Base-by-base conservation (phyloP, 2,888 invertebrate genomes). In the Lordiphosa fenestrarum region DNA sequence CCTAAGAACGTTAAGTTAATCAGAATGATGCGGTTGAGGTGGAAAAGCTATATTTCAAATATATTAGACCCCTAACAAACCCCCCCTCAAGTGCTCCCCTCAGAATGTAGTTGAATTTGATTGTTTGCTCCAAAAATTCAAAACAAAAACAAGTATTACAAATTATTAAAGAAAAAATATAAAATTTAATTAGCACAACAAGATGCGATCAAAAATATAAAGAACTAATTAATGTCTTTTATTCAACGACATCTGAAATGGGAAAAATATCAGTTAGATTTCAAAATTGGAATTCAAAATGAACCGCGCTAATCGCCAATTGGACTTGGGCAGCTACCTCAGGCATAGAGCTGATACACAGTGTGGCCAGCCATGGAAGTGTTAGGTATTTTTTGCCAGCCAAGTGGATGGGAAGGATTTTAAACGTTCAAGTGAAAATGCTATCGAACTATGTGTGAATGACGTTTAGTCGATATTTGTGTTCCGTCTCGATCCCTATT, bases 1-100 rank as follows among this genome's bases (percentile, higher is more conserved):
- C 77, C 77, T 77, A 77, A 77, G 77, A 77, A 81, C 56, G 77
- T 77, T 81, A 77, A 77, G 81, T 76, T 75, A 73, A 68, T 59
- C 38, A 50, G 15, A 6, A 15, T 19, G 33, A 44, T 33, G 44
- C 15, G 10, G 13, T 30, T 30, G 53, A 51, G 23, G 50, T 55
- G 47, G 51, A 19, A 72, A 57, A 44, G 61, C 50, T 71, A 71
- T 69, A 66, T 71, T 64, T 57, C 46, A 62, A 58, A 57, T 62
- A 65, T 63, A 66, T 68, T 70, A 78, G 59, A 46, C 36, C 35
- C 38, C 40, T 46, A 38, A 10, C 23, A 25, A 44, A 48, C 39
- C 15, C 21, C 15, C 21, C 54, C 55, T 54, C 47, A 35, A 30
- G 25, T 56, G 56, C 55, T 53, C 9, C 39, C 58, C 9, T 36